Percentiles rank a stretch among this genome's conserved stretches.
Conservation (phyloP, 2,113 vertebrate genomes). For the Gasterosteus aculeatus region DNA sequence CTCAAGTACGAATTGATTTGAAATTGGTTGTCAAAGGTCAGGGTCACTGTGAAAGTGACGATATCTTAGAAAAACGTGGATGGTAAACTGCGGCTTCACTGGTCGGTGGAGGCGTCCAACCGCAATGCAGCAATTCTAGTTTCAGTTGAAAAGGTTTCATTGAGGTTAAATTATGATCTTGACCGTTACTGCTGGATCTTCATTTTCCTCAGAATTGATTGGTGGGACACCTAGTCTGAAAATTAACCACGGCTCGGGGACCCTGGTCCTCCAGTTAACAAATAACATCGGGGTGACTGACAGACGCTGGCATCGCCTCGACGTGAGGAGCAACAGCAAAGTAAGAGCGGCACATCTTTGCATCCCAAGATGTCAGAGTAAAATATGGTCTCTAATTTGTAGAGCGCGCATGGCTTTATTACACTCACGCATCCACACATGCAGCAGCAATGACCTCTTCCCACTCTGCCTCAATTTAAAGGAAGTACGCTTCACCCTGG, state of each 20-base stretch:
- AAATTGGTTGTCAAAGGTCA: neutral
- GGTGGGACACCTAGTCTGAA: slow-evolving; percentile 74
- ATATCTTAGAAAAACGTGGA: neutral
- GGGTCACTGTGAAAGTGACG: neutral
- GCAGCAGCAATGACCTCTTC: slow-evolving; percentile 30
- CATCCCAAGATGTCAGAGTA: neutral
- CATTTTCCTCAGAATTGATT: slow-evolving; percentile 66
- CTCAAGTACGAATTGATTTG: neutral
- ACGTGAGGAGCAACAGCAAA: slow-evolving; percentile 77
- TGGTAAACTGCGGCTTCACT: neutral
- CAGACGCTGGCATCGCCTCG: slow-evolving; percentile 77
- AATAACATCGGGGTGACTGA: slow-evolving; percentile 64
- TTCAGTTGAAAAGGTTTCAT: neutral
- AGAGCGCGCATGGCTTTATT: neutral
- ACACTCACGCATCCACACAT: neutral
- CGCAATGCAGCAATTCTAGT: neutral
- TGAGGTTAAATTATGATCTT: neutral
- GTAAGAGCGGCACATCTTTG: slow-evolving; percentile 64
- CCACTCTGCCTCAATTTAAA: slow-evolving; percentile 64
- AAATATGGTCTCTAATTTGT: neutral
- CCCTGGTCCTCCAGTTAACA: slow-evolving; percentile 75
- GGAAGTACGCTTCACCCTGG: slow-evolving; percentile 86
- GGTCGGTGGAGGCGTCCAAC: neutral
- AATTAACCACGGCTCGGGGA: slow-evolving; percentile 78
- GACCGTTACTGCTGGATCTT: neutral